Conservation (phyloP, 2,113 vertebrate genomes). For the Tringa solitaria region DNA sequence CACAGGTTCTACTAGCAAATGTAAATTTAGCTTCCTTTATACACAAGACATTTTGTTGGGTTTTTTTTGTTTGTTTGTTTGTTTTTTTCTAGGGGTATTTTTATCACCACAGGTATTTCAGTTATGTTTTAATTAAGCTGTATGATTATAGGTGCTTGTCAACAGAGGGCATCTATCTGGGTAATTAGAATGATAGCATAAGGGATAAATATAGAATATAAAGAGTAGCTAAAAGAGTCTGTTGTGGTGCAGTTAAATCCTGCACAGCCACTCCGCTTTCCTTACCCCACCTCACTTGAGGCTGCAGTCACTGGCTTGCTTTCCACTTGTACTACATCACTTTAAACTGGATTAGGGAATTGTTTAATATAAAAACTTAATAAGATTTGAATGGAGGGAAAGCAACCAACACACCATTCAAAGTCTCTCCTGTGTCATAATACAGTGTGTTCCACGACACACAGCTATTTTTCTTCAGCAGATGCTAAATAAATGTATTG, state of each 20-base stretch:
- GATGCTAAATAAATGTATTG: background rate
- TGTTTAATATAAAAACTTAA: background rate
- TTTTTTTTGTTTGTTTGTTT: background rate
- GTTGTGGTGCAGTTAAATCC: background rate
- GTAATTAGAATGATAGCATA: constrained; percentile 26
- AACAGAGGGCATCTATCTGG: constrained; percentile 15
- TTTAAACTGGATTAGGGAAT: background rate
- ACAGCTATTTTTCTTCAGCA: background rate
- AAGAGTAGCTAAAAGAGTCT: background rate
- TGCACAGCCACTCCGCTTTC: background rate
- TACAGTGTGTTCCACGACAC: background rate
- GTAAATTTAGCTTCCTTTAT: background rate
- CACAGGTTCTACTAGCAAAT: background rate
- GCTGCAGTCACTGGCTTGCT: background rate
- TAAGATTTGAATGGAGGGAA: background rate
- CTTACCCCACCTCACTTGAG: background rate
- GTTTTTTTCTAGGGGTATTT: background rate
- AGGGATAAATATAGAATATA: constrained; percentile 13
- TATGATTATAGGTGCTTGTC: constrained; percentile 18
- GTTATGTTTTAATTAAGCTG: constrained; percentile 41
- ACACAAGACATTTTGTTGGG: background rate
- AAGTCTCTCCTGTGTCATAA: background rate
- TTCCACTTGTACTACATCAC: background rate
- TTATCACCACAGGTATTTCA: constrained; percentile 1
- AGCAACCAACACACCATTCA: background rate